Evolutionary conservation across 2,888 invertebrate genomes (phyloP).

Genomic region (Nebria salina): DNA sequence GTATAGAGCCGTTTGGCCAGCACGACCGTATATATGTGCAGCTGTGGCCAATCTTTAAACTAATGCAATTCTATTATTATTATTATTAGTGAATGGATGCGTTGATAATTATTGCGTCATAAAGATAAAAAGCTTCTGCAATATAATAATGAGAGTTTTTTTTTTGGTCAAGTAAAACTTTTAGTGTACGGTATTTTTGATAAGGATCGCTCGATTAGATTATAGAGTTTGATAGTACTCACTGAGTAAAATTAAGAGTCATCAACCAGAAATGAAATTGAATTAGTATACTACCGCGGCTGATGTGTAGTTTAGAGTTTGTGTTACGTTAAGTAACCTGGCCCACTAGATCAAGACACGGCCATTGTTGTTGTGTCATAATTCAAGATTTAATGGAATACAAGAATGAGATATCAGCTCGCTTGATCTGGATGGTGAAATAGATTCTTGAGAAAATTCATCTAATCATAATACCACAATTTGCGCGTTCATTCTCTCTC

Average conservation of each 20-base stretch:
- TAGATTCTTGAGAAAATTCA: not conserved
- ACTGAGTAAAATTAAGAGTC: not conserved
- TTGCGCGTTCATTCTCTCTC: no score
- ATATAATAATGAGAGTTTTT: no score
- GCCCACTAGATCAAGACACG: conserved; percentile 7
- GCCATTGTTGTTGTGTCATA: conserved; percentile 16
- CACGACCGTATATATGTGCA: not conserved
- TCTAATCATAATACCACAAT: no score
- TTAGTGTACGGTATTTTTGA: not conserved
- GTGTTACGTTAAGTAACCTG: not conserved
- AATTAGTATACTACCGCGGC: no score
- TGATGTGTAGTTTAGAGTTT: no score
- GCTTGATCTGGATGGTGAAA: conserved; percentile 4
- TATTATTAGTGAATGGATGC: no score
- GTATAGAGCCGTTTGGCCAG: not conserved
- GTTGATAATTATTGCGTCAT: no score
- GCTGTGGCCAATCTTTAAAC: not conserved
- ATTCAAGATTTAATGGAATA: conserved; percentile 12
- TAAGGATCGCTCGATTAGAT: not conserved
- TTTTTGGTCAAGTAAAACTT: no score
- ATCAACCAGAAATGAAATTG: not conserved
- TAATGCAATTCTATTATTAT: not conserved
- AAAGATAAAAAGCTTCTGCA: no score
- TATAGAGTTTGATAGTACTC: not conserved
- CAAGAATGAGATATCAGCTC: not conserved